These are phyloP conservation scores for Symphodus melops DNA, from an alignment of 2,113 vertebrate species.

Conservation along the genomic window DNA sequence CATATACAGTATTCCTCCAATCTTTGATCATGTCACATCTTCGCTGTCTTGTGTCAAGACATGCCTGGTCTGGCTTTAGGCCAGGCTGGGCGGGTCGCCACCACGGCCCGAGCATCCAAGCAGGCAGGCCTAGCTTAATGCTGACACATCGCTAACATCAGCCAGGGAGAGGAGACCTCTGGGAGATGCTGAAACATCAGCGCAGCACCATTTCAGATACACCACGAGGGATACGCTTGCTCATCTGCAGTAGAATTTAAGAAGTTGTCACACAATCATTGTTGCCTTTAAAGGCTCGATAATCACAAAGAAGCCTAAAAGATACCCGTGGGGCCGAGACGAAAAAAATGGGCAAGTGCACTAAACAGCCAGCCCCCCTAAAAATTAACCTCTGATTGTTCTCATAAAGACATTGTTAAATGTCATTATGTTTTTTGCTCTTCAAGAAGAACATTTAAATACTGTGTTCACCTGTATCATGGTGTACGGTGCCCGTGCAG, in stretches of 20 bases:
- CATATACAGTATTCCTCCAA: conserved; percentile 17
- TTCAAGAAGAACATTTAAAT: conserved; percentile 12
- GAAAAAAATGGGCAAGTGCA: conserved; percentile 13
- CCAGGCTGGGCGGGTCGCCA: conserved; percentile 76
- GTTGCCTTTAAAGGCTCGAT: conserved; percentile 1
- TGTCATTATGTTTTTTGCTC: background rate
- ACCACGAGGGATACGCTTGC: conserved; percentile 40
- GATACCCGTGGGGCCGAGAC: background rate
- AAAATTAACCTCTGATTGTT: conserved; percentile 21
- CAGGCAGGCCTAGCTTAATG: conserved; percentile 73
- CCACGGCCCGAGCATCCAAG: conserved; percentile 67
- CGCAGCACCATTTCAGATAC: conserved; percentile 69
- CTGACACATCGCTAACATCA: conserved; percentile 80
- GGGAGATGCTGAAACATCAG: conserved; percentile 76
- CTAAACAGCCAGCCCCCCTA: conserved; percentile 41
- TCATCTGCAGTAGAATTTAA: conserved; percentile 54
- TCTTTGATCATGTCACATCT: conserved; percentile 59
- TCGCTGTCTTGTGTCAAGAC: conserved; percentile 64
- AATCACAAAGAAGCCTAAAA: conserved; percentile 1
- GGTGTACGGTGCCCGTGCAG: conserved; percentile 16
- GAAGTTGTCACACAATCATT: conserved; percentile 21
- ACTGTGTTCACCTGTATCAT: background rate
- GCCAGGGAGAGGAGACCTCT: conserved; percentile 72
- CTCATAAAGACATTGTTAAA: conserved; percentile 18
- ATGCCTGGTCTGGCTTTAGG: conserved; percentile 71